Conservation (phyloP, 2,797 vertebrate genomes). For the Pangasius macronema region DNA sequence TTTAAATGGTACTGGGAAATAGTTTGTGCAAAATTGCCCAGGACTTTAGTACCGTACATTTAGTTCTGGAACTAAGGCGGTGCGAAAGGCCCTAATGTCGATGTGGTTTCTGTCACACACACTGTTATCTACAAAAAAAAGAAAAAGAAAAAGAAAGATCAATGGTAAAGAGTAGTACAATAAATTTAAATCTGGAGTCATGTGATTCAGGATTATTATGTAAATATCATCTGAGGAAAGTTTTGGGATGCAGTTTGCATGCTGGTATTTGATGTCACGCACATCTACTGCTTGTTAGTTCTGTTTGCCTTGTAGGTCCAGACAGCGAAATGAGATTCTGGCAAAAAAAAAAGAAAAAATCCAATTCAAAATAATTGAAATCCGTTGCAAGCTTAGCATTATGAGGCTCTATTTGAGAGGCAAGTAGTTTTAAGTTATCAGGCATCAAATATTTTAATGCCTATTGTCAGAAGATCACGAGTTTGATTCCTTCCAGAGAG, state of each 20-base stretch:
- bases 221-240: not conserved
- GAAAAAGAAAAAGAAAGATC: not conserved
- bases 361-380: not conserved
- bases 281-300: not conserved
- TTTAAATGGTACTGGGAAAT: too few species aligned
- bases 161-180: not conserved
- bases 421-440: not conserved
- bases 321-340: not conserved
- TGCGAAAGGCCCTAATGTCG: too few species aligned
- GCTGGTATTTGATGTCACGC: not conserved
- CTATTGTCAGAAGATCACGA: not conserved
- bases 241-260: not conserved
- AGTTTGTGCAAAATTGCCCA: too few species aligned
- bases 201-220: not conserved
- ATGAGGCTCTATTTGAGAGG: not conserved
- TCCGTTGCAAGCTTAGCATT: not conserved
- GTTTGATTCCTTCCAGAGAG: not conserved
- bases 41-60: too few species aligned
- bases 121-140: not conserved
- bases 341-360: too few species aligned
- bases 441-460: not conserved
- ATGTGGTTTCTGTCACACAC: not conserved
- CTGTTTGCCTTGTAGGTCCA: not conserved
- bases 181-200: not conserved
- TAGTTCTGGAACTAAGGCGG: too few species aligned